Conservation (phyloP, 2,797 vertebrate species). For the Lates japonicus region DNA sequence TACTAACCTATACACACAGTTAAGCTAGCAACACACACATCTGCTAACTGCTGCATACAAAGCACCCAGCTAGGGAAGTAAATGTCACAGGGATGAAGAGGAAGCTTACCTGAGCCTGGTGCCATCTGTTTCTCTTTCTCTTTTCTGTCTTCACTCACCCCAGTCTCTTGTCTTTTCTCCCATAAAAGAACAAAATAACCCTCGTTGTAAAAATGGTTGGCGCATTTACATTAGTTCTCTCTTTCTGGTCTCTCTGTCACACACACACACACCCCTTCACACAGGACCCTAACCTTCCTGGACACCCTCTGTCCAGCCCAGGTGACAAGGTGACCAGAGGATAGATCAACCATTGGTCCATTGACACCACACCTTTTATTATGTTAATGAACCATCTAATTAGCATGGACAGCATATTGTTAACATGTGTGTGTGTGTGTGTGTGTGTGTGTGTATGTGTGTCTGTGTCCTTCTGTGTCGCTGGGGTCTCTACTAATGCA, state of each 20-base stretch:
- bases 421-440: conserved; percentile 7
- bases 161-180: conserved; percentile 6
- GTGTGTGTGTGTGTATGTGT: conserved; percentile 21
- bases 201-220: conserved; percentile 9
- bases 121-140: background rate
- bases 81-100: conserved; percentile 55
- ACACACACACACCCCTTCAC: background rate
- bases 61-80: conserved; percentile 55
- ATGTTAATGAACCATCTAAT: conserved; percentile 65
- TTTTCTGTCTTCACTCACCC: background rate
- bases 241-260: background rate
- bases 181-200: conserved; percentile 14
- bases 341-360: conserved; percentile 63
- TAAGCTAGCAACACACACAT: conserved; percentile 18
- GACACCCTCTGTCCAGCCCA: conserved; percentile 60
- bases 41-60: conserved; percentile 42
- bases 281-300: background rate
- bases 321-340: conserved; percentile 68
- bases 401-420: conserved; percentile 25
- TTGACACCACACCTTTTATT: conserved; percentile 65
- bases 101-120: conserved; percentile 50
- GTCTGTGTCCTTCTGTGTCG: conserved; percentile 16
- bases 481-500: conserved; percentile 4
- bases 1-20: conserved; percentile 14
- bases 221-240: background rate